Evolutionary conservation across 2,888 invertebrate species (phyloP), one percentile per base, ranked within the genome.

Genomic region (Leptinotarsa juncta): DNA sequence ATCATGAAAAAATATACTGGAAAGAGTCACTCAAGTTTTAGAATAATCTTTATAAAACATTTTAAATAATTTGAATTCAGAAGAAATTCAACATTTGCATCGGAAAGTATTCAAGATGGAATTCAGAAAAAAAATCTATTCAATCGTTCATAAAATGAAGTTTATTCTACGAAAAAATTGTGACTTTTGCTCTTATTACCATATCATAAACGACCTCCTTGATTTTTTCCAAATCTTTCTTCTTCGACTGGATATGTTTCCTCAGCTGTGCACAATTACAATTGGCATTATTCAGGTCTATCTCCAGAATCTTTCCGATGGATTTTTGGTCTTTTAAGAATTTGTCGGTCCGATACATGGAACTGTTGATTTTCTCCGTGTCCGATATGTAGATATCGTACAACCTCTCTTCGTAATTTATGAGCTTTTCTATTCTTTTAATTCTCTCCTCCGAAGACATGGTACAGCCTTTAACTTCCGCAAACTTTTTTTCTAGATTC

Each of bases 161-260:
- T 51, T 15, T 16, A 16, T 51, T 51, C 51, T 4, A 16, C 5
- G 1, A 51, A 60, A 42, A 60, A 15, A 48, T 49, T n/a, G 53
- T 60, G 4, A 65, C 62, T 67, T 57, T 32, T 72, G 88, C 89
- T 53, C n/a, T 62, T 4, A n/a, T 89, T 86, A 92, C 93, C 86
- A 92, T 87, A 55, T 89, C 88, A 80, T 93, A 93, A 12, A 91
- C 87, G 0, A 90, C 87, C 85, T 93, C 93, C 77, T 91, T 92
- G 78, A 91, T 72, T 72, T 90, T 65, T 83, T 88, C 80, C n/a
- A 92, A 82, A 53, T 88, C 88, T 73, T 88, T 89, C 80, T 90
- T 88, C n/a, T 89, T 83, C 20, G 83, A 84, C 3, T 84, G 85
- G 70, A 89, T 89, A 78, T 89, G 90, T 77, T 84, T 87, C 32